Evolutionary conservation across 2,113 vertebrate species (phyloP).

Genomic region (Phainopepla nitens): DNA sequence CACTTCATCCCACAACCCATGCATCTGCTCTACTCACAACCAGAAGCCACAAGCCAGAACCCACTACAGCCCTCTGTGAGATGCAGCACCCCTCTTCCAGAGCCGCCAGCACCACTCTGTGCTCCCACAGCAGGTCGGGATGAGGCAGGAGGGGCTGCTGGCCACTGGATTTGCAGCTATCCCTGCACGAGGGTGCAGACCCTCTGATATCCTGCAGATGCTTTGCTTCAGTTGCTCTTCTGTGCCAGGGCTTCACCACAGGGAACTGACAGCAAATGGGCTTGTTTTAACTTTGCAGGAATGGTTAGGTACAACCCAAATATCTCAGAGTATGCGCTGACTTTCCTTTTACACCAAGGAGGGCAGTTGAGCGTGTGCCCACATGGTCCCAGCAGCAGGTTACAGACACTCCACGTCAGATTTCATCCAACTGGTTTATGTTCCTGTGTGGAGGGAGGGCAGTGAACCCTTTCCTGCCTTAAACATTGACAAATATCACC

Average conservation of each 20-base stretch:
- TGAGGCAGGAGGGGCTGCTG: background rate
- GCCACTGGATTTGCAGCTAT: background rate
- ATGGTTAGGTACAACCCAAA: background rate
- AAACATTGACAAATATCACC: background rate
- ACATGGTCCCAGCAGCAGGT: background rate
- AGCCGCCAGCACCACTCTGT: background rate
- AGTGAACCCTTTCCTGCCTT: background rate
- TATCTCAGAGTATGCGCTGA: background rate
- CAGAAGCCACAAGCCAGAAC: background rate
- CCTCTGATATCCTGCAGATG: rapidly evolving
- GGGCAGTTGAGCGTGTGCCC: rapidly evolving
- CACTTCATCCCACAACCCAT: background rate
- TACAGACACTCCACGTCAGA: background rate
- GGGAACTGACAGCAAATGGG: background rate
- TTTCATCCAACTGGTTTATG: background rate
- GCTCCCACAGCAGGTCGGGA: background rate
- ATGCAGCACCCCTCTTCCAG: background rate
- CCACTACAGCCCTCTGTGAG: background rate
- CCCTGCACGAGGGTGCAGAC: background rate
- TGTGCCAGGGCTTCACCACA: background rate
- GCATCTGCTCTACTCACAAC: background rate
- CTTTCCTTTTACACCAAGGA: background rate
- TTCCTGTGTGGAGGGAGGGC: rapidly evolving
- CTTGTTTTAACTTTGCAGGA: background rate
- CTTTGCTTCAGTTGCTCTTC: background rate